phyloP scores from a whole-genome alignment of 30 jellyfish, hydroid and myxozoan species.

The Pelagia noctiluca region DNA sequence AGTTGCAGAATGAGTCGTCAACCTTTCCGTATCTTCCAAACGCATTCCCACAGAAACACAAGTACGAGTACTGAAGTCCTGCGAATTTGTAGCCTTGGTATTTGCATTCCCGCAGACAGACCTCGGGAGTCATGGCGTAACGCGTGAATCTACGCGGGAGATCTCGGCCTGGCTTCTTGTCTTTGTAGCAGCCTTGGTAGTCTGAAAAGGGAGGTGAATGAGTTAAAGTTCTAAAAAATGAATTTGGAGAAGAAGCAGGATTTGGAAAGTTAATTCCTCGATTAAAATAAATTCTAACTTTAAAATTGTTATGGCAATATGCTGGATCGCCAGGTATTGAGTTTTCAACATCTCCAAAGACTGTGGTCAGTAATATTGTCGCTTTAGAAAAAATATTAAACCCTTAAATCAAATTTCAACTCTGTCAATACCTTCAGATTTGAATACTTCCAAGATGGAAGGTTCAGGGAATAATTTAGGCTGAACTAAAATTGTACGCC shows the following conservation, averaged over 20 bases:
- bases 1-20: conserved; percentile 77
- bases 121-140: conserved; percentile 93
- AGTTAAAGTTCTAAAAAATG: too few species aligned
- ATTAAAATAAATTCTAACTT: too few species aligned
- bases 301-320: too few species aligned
- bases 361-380: too few species aligned
- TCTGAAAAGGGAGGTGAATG: conserved; percentile 25
- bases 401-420: too few species aligned
- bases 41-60: conserved; percentile 95
- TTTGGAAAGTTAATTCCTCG: too few species aligned
- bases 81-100: conserved; percentile 94
- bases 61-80: conserved; percentile 92
- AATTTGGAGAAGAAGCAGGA: too few species aligned
- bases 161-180: conserved; percentile 90
- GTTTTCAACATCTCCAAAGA: too few species aligned
- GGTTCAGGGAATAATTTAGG: not conserved
- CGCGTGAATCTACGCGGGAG: conserved; percentile 93
- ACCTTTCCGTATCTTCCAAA: conserved; percentile 94
- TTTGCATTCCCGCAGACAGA: conserved; percentile 89
- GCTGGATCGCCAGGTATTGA: too few species aligned
- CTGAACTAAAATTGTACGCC: not conserved
- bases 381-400: too few species aligned
- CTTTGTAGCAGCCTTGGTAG: conserved; percentile 91
- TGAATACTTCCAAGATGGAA: not conserved
- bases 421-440: too few species aligned